Conservation (phyloP, 30 jellyfish, hydroid and myxozoan species). For the Clytia hemisphaerica region DNA sequence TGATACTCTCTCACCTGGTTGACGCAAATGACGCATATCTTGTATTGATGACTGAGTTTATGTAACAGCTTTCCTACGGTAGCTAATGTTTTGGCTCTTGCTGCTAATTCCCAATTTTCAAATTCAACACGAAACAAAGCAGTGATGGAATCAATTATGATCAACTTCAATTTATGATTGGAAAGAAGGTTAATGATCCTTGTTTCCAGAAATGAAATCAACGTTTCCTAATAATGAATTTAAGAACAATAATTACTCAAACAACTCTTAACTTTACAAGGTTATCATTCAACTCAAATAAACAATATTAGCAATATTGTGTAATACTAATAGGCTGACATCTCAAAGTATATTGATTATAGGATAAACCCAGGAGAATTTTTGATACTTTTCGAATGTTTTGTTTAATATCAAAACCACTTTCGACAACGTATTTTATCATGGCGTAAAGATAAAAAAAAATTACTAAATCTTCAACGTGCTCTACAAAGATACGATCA, state of each 20-base stretch:
- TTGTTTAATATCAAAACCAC: no score
- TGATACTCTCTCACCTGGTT: slow-evolving; percentile 81
- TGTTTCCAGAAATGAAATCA: slow-evolving; percentile 32
- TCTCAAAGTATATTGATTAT: no score
- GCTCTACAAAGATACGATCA: slow-evolving; percentile 72
- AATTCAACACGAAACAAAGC: slow-evolving; percentile 90
- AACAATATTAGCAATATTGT: no score
- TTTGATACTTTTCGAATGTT: no score
- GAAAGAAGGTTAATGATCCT: slow-evolving; percentile 43
- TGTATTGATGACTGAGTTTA: slow-evolving; percentile 44
- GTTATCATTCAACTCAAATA: no score
- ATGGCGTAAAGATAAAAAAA: background rate
- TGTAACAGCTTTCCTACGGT: slow-evolving; percentile 54
- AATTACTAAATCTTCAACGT: slow-evolving; percentile 81
- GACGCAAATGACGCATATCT: slow-evolving; percentile 59
- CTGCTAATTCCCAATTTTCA: slow-evolving; percentile 35
- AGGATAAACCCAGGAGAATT: no score
- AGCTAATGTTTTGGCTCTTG: slow-evolving; percentile 54
- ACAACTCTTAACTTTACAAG: no score
- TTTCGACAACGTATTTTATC: no score
- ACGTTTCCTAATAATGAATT: slow-evolving; percentile 41
- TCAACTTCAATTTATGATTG: slow-evolving; percentile 43
- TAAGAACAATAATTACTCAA: no score
- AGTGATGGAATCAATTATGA: slow-evolving; percentile 85
- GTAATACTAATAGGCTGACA: no score